Evolutionary conservation across 2,888 invertebrate species (phyloP).

Genomic region (Polietes domitor): DNA sequence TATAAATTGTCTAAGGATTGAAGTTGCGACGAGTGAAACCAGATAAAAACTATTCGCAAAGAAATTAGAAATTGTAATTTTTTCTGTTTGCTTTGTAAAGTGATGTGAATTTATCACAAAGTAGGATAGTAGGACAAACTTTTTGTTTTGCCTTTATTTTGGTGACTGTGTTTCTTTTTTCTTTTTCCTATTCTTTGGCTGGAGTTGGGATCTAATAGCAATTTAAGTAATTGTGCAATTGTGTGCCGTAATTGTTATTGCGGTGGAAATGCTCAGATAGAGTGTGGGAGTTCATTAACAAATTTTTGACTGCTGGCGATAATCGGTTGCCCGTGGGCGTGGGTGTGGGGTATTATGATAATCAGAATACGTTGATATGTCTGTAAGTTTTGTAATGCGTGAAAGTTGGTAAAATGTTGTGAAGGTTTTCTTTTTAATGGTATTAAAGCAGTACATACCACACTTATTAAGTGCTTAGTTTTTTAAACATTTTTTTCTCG

Average conservation of each 20-base stretch:
- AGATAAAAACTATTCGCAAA: slow-evolving; percentile 31
- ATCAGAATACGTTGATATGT: too few species aligned
- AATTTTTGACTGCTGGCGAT: background rate
- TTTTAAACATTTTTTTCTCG: too few species aligned
- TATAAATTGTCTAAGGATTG: slow-evolving; percentile 59
- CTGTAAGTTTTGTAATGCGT: too few species aligned
- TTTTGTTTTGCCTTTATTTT: background rate
- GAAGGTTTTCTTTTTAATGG: too few species aligned
- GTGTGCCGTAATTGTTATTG: slow-evolving; percentile 19
- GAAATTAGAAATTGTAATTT: slow-evolving; percentile 39
- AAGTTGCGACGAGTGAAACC: slow-evolving; percentile 39
- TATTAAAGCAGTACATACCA: too few species aligned
- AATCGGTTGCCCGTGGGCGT: too few species aligned
- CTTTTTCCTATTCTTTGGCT: background rate
- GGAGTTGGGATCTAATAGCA: background rate
- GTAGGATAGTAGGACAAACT: slow-evolving; percentile 36
- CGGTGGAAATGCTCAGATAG: background rate
- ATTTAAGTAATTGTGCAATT: slow-evolving; percentile 23
- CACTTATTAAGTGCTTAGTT: too few species aligned
- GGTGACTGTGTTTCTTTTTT: background rate
- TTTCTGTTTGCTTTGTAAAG: background rate
- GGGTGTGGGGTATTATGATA: too few species aligned
- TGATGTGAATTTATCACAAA: slow-evolving; percentile 33
- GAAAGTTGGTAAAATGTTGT: too few species aligned
- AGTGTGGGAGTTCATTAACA: background rate